Conservation (phyloP, 2,113 vertebrate species). For the Prietella phreatophila region DNA sequence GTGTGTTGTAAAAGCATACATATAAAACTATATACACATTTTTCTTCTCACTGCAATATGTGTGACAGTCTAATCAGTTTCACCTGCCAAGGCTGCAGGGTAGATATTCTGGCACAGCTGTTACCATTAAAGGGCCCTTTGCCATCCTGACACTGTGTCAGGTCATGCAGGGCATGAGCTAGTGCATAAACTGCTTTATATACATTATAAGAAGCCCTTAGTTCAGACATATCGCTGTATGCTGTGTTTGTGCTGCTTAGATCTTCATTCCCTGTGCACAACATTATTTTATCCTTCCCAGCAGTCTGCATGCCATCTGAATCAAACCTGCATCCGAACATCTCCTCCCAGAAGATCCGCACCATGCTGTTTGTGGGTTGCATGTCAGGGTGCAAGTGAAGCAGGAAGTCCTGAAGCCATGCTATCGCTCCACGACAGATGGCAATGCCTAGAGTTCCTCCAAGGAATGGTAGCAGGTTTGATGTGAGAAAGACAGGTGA, state of each 20-base stretch:
- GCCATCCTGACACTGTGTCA: conserved; percentile 62
- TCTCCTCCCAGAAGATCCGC: conserved; percentile 65
- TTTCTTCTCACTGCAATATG: not conserved
- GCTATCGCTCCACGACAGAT: conserved; percentile 68
- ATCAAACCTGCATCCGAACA: conserved; percentile 49
- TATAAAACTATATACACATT: not conserved
- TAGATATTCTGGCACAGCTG: conserved; percentile 63
- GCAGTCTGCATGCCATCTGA: not conserved
- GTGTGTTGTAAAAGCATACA: not conserved
- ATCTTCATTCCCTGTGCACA: conserved; percentile 17
- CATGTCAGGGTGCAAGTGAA: conserved; percentile 52
- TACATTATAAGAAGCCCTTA: conserved; percentile 64
- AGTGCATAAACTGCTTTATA: conserved; percentile 75
- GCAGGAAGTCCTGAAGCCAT: conserved; percentile 63
- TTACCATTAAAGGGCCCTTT: conserved; percentile 63
- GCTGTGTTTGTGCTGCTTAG: conserved; percentile 12
- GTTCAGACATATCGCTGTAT: conserved; percentile 18
- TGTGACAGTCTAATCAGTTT: not conserved
- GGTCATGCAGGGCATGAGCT: conserved; percentile 64
- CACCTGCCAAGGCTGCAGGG: conserved; percentile 70
- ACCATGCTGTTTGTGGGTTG: conserved; percentile 58
- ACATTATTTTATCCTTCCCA: conserved; percentile 62
- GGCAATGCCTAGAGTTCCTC: conserved; percentile 69
- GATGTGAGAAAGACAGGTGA: conserved; percentile 55
- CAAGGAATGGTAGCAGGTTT: conserved; percentile 59